Evolutionary conservation across 2,113 vertebrate genomes (phyloP).

Genomic region (Cochlearius cochlearius): DNA sequence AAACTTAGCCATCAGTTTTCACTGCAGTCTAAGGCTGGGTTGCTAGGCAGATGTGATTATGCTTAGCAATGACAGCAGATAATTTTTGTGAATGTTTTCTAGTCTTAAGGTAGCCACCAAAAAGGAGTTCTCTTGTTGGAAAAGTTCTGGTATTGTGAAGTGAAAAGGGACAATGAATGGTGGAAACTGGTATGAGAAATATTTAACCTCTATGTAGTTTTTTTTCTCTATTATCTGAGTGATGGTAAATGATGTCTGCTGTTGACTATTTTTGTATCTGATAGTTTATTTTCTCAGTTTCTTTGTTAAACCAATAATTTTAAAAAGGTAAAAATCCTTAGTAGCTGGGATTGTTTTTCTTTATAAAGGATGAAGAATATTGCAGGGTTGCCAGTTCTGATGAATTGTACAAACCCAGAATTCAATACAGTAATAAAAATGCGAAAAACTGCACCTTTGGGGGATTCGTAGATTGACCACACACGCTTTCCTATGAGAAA

Average conservation of each 20-base stretch:
- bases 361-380: not conserved
- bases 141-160: not conserved
- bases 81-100: not conserved
- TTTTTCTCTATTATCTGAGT: not conserved
- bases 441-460: not conserved
- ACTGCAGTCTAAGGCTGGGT: too few species aligned
- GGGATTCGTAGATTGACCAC: not conserved
- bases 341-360: not conserved
- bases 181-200: not conserved
- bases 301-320: not conserved
- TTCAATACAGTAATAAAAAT: not conserved
- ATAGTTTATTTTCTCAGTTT: not conserved
- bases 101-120: not conserved
- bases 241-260: not conserved
- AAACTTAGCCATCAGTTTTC: not conserved
- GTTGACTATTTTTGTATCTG: not conserved
- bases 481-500: not conserved
- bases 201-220: not conserved
- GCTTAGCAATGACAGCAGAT: not conserved
- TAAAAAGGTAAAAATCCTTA: not conserved
- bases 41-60: not conserved
- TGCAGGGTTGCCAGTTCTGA: not conserved
- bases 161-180: not conserved
- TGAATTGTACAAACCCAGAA: not conserved
- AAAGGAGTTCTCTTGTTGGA: not conserved